Percentiles rank a stretch among this genome's conserved stretches.
These are phyloP conservation scores for Boleophthalmus pectinirostris DNA, from an alignment of 2,113 vertebrate genomes.

Conservation along the genomic window DNA sequence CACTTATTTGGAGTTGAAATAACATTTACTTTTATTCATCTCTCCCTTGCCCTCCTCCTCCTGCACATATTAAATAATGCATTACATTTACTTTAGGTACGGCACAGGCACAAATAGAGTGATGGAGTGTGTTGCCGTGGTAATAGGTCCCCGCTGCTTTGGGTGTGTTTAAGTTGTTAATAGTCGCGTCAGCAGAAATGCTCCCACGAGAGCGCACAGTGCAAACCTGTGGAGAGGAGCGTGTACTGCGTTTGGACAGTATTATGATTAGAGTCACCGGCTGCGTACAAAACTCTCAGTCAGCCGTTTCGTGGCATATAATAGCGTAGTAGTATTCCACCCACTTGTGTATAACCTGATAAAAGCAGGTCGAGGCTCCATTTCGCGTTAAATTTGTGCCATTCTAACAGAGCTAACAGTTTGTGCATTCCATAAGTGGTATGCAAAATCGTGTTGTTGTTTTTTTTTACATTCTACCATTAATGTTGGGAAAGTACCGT, in stretches of 20 bases:
- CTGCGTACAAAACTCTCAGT: not conserved
- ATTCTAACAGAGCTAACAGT: not conserved
- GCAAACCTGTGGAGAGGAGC: constrained; percentile 9
- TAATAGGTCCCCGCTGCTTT: constrained; percentile 56
- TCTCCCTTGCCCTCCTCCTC: constrained; percentile 27
- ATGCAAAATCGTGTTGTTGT: no score
- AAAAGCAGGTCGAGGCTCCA: not conserved
- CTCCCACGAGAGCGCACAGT: constrained; percentile 43
- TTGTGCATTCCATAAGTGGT: not conserved
- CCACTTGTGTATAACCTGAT: not conserved
- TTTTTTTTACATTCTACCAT: not conserved
- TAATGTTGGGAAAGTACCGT: no score
- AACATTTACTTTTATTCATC: not conserved
- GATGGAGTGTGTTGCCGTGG: constrained; percentile 48
- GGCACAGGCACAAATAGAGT: constrained; percentile 40
- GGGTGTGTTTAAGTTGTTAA: constrained; percentile 63
- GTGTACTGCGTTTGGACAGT: not conserved
- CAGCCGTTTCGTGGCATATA: not conserved
- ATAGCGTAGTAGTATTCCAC: not conserved
- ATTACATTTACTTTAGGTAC: constrained; percentile 19
- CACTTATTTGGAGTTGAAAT: no score
- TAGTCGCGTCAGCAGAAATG: constrained; percentile 68
- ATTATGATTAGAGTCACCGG: not conserved
- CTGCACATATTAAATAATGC: not conserved
- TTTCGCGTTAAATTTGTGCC: not conserved